phyloP scores from a whole-genome alignment of 2,113 vertebrate genomes.

The Coregonus clupeaformis region DNA sequence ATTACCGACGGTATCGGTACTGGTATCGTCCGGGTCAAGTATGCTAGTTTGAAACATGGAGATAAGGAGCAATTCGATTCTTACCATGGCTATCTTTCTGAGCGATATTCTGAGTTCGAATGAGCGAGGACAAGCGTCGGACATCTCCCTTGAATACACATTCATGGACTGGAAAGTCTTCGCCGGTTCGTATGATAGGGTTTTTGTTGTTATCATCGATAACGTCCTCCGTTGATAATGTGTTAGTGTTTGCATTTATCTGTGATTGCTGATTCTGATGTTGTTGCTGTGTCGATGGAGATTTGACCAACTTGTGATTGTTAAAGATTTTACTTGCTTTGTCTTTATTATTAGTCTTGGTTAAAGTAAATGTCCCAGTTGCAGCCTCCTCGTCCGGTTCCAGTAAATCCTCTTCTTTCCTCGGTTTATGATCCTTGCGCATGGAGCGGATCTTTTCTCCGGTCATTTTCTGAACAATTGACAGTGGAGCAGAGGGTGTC shows the following conservation, averaged over 20 bases:
- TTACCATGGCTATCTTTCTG: conserved; percentile 96
- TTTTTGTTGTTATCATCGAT: conserved; percentile 77
- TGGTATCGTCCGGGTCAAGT: too few relatives aligned
- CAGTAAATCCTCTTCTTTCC: conserved; percentile 86
- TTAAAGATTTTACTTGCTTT: conserved; percentile 80
- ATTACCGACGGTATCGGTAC: too few relatives aligned
- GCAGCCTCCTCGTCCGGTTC: conserved; percentile 89
- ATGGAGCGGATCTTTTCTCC: conserved; percentile 94
- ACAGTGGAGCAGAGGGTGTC: conserved; percentile 56
- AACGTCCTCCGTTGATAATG: conserved; percentile 58
- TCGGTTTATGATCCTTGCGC: conserved; percentile 88
- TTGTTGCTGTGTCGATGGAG: conserved; percentile 68
- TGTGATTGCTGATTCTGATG: conserved; percentile 70
- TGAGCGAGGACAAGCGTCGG: conserved; percentile 89
- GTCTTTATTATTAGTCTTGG: conserved; percentile 70
- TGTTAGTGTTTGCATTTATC: conserved; percentile 68
- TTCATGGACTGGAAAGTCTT: conserved; percentile 92
- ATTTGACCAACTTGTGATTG: conserved; percentile 80
- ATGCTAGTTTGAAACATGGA: too few relatives aligned
- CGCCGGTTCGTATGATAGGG: conserved; percentile 66
- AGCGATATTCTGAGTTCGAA: conserved; percentile 93
- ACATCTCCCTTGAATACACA: conserved; percentile 96
- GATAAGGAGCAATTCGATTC: conserved; percentile 31
- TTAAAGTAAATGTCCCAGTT: conserved; percentile 79
- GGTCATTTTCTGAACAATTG: conserved; percentile 80